phyloP scores from a whole-genome alignment of 2,797 vertebrate species.

The Paguma larvata region DNA sequence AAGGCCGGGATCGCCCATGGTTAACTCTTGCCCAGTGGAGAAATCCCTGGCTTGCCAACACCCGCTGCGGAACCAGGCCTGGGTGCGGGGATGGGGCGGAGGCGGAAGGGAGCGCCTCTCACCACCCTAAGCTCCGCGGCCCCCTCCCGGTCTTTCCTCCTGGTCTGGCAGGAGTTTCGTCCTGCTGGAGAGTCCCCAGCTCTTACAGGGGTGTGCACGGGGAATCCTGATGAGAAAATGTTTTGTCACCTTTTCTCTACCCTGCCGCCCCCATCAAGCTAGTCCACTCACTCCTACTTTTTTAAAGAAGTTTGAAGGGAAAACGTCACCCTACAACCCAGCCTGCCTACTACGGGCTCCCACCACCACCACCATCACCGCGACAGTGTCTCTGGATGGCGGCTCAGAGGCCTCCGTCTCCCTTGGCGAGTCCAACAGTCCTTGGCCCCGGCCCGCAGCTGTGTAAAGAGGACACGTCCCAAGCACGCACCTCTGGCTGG shows the following conservation, averaged over 20 bases:
- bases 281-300: not conserved
- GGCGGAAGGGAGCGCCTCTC: accelerated
- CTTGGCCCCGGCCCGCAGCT: not conserved
- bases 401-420: not conserved
- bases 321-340: accelerated
- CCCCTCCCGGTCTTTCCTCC: not conserved
- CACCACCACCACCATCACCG: not conserved
- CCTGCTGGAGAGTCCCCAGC: not conserved
- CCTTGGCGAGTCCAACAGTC: not conserved
- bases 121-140: accelerated
- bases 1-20: not conserved
- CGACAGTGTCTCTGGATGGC: not conserved
- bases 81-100: too few species aligned
- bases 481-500: not conserved
- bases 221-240: not conserved
- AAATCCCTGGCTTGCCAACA: not conserved
- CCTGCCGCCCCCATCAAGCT: not conserved
- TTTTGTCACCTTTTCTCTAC: not conserved
- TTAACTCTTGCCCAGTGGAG: not conserved
- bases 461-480: not conserved
- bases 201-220: not conserved
- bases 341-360: too few species aligned
- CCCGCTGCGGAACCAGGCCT: not conserved
- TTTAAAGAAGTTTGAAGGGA: not conserved
- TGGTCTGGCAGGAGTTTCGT: not conserved